Evolutionary conservation across 2,888 invertebrate species (phyloP), one percentile per base, ranked within the genome.

Genomic region (Odontocolon sp.): DNA sequence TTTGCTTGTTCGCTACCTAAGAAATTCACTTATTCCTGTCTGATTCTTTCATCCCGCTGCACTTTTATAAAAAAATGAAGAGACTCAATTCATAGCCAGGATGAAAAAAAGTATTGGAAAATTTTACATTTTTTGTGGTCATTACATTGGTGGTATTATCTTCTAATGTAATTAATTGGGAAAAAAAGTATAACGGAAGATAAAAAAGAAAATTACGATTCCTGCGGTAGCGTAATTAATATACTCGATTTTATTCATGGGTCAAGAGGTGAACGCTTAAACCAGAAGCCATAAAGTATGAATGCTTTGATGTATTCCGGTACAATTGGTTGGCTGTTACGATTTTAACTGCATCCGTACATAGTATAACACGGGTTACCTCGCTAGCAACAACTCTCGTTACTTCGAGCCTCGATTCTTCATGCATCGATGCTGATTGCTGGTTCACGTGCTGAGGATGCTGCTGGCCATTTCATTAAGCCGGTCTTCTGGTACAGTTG

Each of bases 371-470:
- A 64, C 69, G 40, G 52, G 57, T 69, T 16, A 75, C 50, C 63
- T 69, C 26, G 28, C 59, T 64, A 70, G 50, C 42, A 28, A 23
- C 50, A 18, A 40, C 56, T 69, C 69, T 68, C 68, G 47, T 68
- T 68, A 56, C 73, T 68, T 16, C 72, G 40, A 28, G 57, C 8
- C 21, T 57, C 72, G 28, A 42, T 75, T 59, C 57, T 50, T 59
- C 50, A 54, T 45, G 42, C 26, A 18, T 52, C 64, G 57, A 59
- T 69, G 69, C 64, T 42, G 64, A 14, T 56, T 14, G 45, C 50
- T 42, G 61, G 61, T 61, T 68, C 61, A 28, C 42, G 9, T n/a
- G 61, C 36, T 18, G 23, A 18, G 23, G 45, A 6, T 36, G 38
- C 45, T 8, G 28, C 26, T 18, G 21, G 11, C 52, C 45, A 73